phyloP scores from a whole-genome alignment of 30 jellyfish, hydroid and myxozoan species.

The Hydractinia echinata region DNA sequence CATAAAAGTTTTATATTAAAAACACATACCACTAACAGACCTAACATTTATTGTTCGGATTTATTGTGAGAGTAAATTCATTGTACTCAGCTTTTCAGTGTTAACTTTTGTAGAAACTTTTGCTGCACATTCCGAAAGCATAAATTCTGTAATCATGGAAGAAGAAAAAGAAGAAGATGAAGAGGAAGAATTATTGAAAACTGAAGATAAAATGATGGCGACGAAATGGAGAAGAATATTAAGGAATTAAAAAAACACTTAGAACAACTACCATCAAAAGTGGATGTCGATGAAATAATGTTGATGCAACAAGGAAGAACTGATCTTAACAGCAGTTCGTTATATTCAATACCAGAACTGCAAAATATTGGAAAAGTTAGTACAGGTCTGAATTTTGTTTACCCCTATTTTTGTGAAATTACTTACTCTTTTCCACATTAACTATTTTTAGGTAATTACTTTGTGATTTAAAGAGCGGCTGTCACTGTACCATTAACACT shows the following conservation, averaged over 20 bases:
- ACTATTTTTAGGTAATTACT: too few relatives aligned
- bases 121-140: background rate
- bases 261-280: background rate
- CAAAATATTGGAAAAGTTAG: conserved; percentile 36
- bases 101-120: too few relatives aligned
- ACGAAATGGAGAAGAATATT: background rate
- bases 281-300: background rate
- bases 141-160: background rate
- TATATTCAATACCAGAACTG: conserved; percentile 29
- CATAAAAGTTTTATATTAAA: too few relatives aligned
- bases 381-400: conserved; percentile 27
- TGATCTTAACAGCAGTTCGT: background rate
- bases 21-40: too few relatives aligned
- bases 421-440: background rate
- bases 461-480: too few relatives aligned
- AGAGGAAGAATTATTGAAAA: background rate
- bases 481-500: too few relatives aligned
- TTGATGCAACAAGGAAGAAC: background rate
- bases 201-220: too few relatives aligned
- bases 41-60: too few relatives aligned
- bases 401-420: background rate
- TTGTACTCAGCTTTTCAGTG: too few relatives aligned
- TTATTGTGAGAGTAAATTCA: too few relatives aligned
- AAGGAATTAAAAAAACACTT: conserved; percentile 2
- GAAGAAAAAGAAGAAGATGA: background rate